Evolutionary conservation across 1,140 invertebrate species (phyloP).

Genomic region (Drosophila persimilis): DNA sequence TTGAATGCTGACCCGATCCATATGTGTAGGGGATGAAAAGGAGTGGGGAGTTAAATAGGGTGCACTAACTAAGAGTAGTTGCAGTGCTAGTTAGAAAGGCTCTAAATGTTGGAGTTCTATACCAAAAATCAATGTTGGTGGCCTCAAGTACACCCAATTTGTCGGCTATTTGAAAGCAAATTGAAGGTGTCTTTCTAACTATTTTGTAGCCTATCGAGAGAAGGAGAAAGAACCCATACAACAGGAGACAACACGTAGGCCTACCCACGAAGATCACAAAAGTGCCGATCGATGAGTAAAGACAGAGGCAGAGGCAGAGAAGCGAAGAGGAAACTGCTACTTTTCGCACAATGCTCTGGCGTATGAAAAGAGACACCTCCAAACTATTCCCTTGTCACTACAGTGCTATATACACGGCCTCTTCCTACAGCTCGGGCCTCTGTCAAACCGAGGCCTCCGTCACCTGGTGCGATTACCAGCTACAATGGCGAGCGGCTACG

Average conservation of each 20-base stretch:
- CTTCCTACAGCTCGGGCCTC: conserved; percentile 17
- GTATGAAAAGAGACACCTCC: conserved; percentile 76
- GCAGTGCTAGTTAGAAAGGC: conserved; percentile 5
- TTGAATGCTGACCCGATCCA: background rate
- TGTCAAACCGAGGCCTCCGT: conserved; percentile 70
- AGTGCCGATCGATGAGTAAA: conserved; percentile 18
- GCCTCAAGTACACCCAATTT: conserved; percentile 51
- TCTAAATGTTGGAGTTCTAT: background rate
- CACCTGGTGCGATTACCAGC: conserved; percentile 75
- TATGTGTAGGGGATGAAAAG: conserved; percentile 10
- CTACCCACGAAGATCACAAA: conserved; percentile 58
- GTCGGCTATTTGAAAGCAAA: conserved; percentile 69
- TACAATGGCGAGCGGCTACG: conserved; percentile 70
- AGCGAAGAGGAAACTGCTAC: conserved; percentile 62
- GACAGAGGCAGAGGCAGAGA: conserved; percentile 17
- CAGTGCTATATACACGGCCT: conserved; percentile 11
- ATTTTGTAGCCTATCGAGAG: conserved; percentile 49
- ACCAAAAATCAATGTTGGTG: conserved; percentile 40
- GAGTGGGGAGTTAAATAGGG: background rate
- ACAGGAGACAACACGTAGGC: conserved; percentile 44
- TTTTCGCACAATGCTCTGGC: conserved; percentile 70
- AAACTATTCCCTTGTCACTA: conserved; percentile 77
- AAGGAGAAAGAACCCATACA: conserved; percentile 34
- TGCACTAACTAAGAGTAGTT: conserved; percentile 15
- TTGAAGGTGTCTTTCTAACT: conserved; percentile 41